Conservation (phyloP, 1,140 invertebrate genomes). For the Dryas iulia region DNA sequence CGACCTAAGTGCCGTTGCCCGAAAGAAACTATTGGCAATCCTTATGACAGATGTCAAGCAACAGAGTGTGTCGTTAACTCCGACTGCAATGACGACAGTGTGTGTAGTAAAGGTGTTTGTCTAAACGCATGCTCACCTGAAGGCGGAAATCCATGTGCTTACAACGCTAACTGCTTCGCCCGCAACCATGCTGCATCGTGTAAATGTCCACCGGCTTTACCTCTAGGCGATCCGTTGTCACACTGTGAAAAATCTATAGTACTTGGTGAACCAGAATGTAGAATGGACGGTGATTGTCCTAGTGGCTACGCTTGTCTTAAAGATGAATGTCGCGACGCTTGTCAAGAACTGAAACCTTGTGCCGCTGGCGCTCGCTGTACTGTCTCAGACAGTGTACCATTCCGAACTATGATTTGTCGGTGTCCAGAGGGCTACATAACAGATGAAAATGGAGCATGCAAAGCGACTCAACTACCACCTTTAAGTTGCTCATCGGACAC, state of each 20-base stretch:
- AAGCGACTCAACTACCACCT: slow-evolving; percentile 84
- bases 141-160: slow-evolving; percentile 85
- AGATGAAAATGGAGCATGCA: slow-evolving; percentile 87
- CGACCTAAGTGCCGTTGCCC: slow-evolving; percentile 88
- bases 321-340: slow-evolving; percentile 89
- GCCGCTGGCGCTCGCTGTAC: slow-evolving; percentile 86
- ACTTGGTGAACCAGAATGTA: slow-evolving; percentile 85
- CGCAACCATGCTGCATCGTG: slow-evolving; percentile 88
- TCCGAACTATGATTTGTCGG: slow-evolving; percentile 91
- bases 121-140: slow-evolving; percentile 86
- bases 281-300: slow-evolving; percentile 88
- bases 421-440: slow-evolving; percentile 91
- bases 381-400: slow-evolving; percentile 90
- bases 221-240: slow-evolving; percentile 88
- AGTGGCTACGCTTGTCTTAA: slow-evolving; percentile 90
- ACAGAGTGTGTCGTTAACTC: slow-evolving; percentile 89
- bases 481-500: slow-evolving; percentile 88
- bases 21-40: slow-evolving; percentile 86
- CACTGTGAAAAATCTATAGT: slow-evolving; percentile 84
- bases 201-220: slow-evolving; percentile 87
- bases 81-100: slow-evolving; percentile 86
- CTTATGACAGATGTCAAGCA: slow-evolving; percentile 88
- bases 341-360: slow-evolving; percentile 87
- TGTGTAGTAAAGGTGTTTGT: slow-evolving; percentile 87
- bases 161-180: slow-evolving; percentile 89